phyloP scores from a whole-genome alignment of 2,888 invertebrate species.

The Dinocampus coccinellae region DNA sequence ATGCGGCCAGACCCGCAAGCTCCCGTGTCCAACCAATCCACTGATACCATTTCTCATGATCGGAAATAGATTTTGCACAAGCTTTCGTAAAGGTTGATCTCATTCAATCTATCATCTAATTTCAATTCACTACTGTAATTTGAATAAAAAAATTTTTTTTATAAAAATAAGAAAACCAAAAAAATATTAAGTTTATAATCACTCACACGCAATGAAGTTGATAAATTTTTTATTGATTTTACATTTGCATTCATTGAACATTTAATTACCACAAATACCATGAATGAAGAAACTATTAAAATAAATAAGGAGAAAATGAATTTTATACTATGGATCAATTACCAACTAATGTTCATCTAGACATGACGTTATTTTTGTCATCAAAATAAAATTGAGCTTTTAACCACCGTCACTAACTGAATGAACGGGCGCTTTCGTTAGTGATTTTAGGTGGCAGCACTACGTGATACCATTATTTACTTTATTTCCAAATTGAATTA shows the following conservation, averaged over 20 bases:
- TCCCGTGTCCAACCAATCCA: conserved; percentile 57
- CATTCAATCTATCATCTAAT: conserved; percentile 30
- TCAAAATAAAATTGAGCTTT: not conserved
- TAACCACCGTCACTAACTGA: conserved; percentile 36
- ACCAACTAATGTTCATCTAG: conserved; percentile 43
- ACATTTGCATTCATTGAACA: too few relatives aligned
- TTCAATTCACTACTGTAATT: conserved; percentile 33
- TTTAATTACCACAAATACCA: too few relatives aligned
- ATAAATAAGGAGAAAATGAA: not conserved
- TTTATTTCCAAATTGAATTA: not conserved
- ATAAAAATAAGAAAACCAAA: too few relatives aligned
- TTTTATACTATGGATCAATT: conserved; percentile 52
- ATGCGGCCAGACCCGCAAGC: conserved; percentile 64
- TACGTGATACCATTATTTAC: not conserved
- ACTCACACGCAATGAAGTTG: too few relatives aligned
- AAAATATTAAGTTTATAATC: too few relatives aligned
- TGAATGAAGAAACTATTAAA: not conserved
- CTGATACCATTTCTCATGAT: conserved; percentile 40
- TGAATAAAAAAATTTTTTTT: not conserved
- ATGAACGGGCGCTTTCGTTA: conserved; percentile 35
- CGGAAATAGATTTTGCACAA: conserved; percentile 66
- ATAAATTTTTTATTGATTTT: too few relatives aligned
- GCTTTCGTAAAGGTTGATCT: conserved; percentile 55
- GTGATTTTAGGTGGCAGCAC: conserved; percentile 45
- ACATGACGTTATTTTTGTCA: not conserved